These are phyloP conservation scores for Ciconia nigra DNA, from an alignment of 2,797 vertebrate genomes.

Conservation along the genomic window DNA sequence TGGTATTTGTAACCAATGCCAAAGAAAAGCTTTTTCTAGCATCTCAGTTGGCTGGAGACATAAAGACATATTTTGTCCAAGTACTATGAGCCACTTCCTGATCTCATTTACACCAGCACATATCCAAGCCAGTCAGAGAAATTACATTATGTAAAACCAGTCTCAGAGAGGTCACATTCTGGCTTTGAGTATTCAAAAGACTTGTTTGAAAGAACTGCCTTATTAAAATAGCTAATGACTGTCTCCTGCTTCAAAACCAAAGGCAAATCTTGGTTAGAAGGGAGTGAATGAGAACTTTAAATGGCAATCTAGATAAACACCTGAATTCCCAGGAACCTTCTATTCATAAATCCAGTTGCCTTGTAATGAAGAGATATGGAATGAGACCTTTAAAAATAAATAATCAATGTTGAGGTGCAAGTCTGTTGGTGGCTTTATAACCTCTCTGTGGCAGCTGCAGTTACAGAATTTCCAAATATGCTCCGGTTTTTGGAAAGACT, in stretches of 20 bases:
- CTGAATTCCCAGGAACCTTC: not conserved
- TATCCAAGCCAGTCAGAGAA: not conserved
- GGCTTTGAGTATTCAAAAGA: not conserved
- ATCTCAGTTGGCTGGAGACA: constrained; percentile 8
- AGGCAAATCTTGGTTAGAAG: not conserved
- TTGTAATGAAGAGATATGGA: not conserved
- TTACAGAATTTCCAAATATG: not conserved
- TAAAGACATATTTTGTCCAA: not conserved
- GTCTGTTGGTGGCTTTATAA: not conserved
- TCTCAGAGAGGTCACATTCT: not conserved
- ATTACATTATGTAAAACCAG: not conserved
- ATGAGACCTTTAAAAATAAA: not conserved
- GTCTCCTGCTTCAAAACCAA: not conserved
- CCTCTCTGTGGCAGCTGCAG: not conserved
- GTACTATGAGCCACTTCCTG: constrained; percentile 6
- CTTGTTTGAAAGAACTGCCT: not conserved
- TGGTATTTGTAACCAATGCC: not conserved
- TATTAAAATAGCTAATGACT: not conserved
- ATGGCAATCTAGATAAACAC: not conserved
- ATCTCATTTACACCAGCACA: constrained; percentile 22
- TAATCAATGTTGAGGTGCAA: not conserved
- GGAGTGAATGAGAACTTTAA: not conserved
- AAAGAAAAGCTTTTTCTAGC: constrained; percentile 23
- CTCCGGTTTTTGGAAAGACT: not conserved
- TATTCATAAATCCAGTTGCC: not conserved